These are phyloP conservation scores for Clusia tigrina DNA, from an alignment of 2,888 invertebrate genomes.

Conservation along the genomic window DNA sequence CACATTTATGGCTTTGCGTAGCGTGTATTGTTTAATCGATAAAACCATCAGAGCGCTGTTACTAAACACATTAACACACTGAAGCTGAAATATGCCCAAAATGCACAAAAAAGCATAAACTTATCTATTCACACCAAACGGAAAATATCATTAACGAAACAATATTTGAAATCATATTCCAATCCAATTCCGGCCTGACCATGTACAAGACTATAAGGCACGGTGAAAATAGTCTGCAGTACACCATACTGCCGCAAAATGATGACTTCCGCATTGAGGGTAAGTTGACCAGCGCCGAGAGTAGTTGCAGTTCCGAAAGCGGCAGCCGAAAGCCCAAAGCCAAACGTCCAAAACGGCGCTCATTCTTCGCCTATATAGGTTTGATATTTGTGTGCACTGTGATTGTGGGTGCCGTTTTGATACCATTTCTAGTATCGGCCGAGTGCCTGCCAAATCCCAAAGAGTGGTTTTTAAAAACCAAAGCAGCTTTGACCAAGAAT, in stretches of 20 bases:
- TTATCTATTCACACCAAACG: neutral
- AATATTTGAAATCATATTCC: neutral
- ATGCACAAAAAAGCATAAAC: neutral
- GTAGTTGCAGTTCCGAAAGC: conserved; percentile 64
- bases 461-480: conserved; percentile 62
- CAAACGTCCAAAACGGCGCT: conserved; percentile 49
- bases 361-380: conserved; percentile 63
- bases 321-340: conserved; percentile 42
- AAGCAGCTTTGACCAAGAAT: conserved; percentile 51
- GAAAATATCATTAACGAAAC: neutral
- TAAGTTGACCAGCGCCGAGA: conserved; percentile 68
- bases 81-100: neutral
- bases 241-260: conserved; percentile 77
- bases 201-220: conserved; percentile 81
- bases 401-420: conserved; percentile 61
- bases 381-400: conserved; percentile 63
- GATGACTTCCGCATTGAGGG: conserved; percentile 72
- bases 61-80: neutral
- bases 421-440: conserved; percentile 62
- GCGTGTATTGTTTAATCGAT: neutral
- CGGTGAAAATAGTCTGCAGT: conserved; percentile 78
- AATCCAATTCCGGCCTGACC: conserved; percentile 25
- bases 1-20: neutral
- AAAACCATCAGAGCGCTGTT: neutral
- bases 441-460: conserved; percentile 62